These are phyloP conservation scores for Leptinotarsa texana DNA, from an alignment of 1,140 invertebrate species.

Conservation along the genomic window DNA sequence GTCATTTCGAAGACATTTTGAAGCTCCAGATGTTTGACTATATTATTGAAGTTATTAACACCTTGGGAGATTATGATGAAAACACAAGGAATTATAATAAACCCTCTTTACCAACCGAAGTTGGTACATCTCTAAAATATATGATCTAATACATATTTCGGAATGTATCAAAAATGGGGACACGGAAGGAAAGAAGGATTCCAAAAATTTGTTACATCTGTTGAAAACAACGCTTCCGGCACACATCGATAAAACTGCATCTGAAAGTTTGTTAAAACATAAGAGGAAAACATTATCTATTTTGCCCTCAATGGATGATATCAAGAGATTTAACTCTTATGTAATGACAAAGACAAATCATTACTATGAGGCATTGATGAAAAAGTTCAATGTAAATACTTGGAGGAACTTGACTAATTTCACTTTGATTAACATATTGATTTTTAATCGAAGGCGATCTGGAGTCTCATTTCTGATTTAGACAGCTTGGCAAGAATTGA, in stretches of 20 bases:
- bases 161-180: background rate
- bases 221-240: background rate
- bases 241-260: background rate
- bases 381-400: background rate
- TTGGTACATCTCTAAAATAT: background rate
- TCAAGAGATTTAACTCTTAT: background rate
- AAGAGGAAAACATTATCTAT: background rate
- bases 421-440: background rate
- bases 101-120: background rate
- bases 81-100: background rate
- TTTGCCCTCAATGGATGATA: background rate
- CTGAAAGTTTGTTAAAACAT: background rate
- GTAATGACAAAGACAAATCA: background rate
- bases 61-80: background rate
- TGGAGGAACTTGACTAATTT: background rate
- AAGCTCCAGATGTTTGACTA: background rate
- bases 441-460: background rate
- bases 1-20: background rate
- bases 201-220: background rate
- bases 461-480: background rate
- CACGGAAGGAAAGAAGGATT: background rate
- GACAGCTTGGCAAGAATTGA: background rate
- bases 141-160: background rate
- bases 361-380: background rate
- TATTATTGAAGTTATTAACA: background rate